phyloP scores from a whole-genome alignment of 2,113 vertebrate genomes.

The Potamarius usumacintae region DNA sequence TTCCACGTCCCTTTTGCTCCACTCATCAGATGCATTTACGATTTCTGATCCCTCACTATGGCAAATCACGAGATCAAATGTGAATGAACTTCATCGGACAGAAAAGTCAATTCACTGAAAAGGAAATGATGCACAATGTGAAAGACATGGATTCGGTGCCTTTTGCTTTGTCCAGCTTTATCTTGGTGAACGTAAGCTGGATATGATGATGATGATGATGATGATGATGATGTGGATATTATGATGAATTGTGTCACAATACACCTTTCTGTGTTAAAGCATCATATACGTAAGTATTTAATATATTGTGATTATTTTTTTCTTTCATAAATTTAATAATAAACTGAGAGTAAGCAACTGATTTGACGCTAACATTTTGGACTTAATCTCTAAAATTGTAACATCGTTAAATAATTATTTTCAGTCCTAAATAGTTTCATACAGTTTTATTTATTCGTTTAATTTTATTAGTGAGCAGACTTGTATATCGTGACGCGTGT shows the following conservation, averaged over 20 bases:
- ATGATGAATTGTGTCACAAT: background rate
- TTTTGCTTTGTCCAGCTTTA: background rate
- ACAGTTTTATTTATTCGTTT: background rate
- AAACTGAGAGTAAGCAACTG: background rate
- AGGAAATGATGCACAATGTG: background rate
- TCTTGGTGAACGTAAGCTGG: background rate
- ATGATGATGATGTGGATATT: background rate
- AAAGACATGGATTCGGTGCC: background rate
- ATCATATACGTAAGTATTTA: background rate
- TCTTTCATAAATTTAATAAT: background rate
- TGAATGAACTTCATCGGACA: too few species aligned
- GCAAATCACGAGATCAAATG: too few species aligned
- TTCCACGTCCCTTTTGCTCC: background rate
- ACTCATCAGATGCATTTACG: background rate
- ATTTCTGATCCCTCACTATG: background rate
- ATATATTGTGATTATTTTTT: background rate
- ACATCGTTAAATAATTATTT: background rate
- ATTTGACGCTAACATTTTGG: background rate
- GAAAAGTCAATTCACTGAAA: background rate
- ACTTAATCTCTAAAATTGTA: too few species aligned
- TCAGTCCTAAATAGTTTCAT: background rate
- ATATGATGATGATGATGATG: background rate
- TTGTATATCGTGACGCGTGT: background rate
- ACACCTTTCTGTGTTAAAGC: background rate
- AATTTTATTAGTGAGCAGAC: background rate